phyloP scores from a whole-genome alignment of 1,140 invertebrate genomes.

The Thrips palmi region DNA sequence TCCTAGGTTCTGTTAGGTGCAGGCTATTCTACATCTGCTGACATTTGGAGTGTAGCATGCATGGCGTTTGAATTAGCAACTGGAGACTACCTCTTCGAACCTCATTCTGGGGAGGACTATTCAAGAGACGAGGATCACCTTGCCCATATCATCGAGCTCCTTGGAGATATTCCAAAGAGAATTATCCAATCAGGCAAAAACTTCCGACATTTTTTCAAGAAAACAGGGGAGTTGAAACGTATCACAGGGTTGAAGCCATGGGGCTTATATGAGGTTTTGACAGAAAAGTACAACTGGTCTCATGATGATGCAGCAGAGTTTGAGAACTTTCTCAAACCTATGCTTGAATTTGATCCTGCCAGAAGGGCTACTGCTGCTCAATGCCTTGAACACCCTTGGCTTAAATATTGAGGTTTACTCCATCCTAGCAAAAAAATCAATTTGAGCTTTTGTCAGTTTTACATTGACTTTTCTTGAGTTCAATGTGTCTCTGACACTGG shows the following conservation, averaged over 20 bases:
- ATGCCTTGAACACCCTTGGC: constrained; percentile 85
- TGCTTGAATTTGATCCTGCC: constrained; percentile 85
- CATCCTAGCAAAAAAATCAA: not conserved
- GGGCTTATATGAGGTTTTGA: constrained; percentile 77
- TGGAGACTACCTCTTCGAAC: constrained; percentile 98
- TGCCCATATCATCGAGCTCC: constrained; percentile 93
- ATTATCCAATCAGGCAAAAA: constrained; percentile 84
- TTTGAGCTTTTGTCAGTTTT: too few relatives aligned
- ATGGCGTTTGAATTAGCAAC: constrained; percentile 99
- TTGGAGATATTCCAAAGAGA: constrained; percentile 83
- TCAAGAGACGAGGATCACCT: constrained; percentile 94
- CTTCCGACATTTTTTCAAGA: constrained; percentile 84
- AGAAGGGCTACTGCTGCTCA: constrained; percentile 80
- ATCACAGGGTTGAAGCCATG: constrained; percentile 89
- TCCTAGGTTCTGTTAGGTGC: constrained; percentile 84
- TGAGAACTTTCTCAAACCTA: constrained; percentile 81
- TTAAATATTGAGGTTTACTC: constrained; percentile 24
- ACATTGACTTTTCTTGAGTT: too few relatives aligned
- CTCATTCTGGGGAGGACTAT: constrained; percentile 76
- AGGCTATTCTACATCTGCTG: constrained; percentile 84
- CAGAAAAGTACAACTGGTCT: constrained; percentile 93
- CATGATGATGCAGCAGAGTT: constrained; percentile 69
- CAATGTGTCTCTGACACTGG: too few relatives aligned
- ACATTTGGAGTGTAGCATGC: constrained; percentile 98
- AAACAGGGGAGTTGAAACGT: constrained; percentile 75